These are phyloP conservation scores for Iphiclides podalirius DNA, from an alignment of 2,888 invertebrate genomes.

Conservation along the genomic window DNA sequence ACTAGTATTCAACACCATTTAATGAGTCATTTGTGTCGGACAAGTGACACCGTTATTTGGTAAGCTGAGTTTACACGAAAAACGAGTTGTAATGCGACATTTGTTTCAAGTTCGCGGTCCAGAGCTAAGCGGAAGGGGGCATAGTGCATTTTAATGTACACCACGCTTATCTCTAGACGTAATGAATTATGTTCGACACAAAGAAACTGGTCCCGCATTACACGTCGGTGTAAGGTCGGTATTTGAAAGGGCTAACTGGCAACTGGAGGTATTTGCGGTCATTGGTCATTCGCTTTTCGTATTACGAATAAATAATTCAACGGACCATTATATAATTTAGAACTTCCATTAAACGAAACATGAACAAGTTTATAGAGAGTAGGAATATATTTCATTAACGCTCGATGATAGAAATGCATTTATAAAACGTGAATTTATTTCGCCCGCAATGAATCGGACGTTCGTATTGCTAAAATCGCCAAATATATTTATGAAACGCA, in stretches of 20 bases:
- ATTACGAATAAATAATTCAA: conserved; percentile 22
- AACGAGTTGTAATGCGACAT: too few species aligned
- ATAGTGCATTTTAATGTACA: conserved; percentile 22
- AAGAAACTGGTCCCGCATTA: conserved; percentile 52
- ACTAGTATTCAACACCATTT: too few species aligned
- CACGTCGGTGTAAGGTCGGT: conserved; percentile 60
- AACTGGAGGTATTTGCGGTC: conserved; percentile 46
- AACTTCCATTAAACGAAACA: too few species aligned
- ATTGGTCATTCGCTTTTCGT: conserved; percentile 39
- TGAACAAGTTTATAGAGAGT: background rate
- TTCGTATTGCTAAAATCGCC: background rate
- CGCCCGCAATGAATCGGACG: too few species aligned
- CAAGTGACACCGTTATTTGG: background rate
- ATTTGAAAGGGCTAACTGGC: conserved; percentile 67
- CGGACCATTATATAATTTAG: too few species aligned
- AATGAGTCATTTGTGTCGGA: conserved; percentile 5
- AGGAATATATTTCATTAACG: too few species aligned
- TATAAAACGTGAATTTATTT: too few species aligned
- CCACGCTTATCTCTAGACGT: conserved; percentile 13
- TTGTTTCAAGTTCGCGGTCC: conserved; percentile 8
- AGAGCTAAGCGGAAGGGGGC: conserved; percentile 22
- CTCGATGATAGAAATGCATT: too few species aligned
- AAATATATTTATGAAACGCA: background rate
- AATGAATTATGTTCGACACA: conserved; percentile 40
- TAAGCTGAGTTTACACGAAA: conserved; percentile 6